phyloP scores from a whole-genome alignment of 2,888 invertebrate species.

The Aquatica leii region DNA sequence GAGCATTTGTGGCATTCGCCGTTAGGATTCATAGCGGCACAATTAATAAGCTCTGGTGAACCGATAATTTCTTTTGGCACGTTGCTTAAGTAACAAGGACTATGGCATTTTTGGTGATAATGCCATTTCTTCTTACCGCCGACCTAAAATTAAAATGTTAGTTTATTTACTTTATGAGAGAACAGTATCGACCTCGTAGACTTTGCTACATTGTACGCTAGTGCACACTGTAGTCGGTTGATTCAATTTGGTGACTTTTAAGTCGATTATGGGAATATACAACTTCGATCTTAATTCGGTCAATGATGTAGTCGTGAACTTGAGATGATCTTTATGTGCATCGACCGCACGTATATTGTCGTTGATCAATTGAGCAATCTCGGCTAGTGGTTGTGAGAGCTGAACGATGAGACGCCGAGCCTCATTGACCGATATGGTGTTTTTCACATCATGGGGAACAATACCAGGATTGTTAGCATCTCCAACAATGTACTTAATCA shows the following conservation, averaged over 20 bases:
- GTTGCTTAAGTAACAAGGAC: conserved; percentile 50
- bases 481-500: conserved; percentile 50
- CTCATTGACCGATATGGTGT: conserved; percentile 54
- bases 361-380: conserved; percentile 52
- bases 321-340: conserved; percentile 44
- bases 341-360: conserved; percentile 51
- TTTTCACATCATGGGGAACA: conserved; percentile 50
- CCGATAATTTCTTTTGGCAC: conserved; percentile 51
- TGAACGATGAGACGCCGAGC: conserved; percentile 52
- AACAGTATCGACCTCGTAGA: conserved; percentile 26
- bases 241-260: conserved; percentile 46
- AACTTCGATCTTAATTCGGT: conserved; percentile 49
- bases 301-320: conserved; percentile 44
- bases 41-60: conserved; percentile 46
- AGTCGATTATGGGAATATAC: conserved; percentile 50
- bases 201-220: conserved; percentile 45
- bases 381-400: conserved; percentile 53
- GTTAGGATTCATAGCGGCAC: conserved; percentile 46
- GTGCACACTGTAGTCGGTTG: conserved; percentile 54
- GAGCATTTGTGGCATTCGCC: conserved; percentile 46
- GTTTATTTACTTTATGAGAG: conserved; percentile 1
- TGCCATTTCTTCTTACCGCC: conserved; percentile 47
- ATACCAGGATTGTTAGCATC: conserved; percentile 41
- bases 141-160: conserved; percentile 41
- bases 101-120: conserved; percentile 52